Percentiles rank a stretch among this genome's conserved stretches.
Evolutionary conservation across 2,888 invertebrate genomes (phyloP).

Genomic region (Drosophila buzzatii): DNA sequence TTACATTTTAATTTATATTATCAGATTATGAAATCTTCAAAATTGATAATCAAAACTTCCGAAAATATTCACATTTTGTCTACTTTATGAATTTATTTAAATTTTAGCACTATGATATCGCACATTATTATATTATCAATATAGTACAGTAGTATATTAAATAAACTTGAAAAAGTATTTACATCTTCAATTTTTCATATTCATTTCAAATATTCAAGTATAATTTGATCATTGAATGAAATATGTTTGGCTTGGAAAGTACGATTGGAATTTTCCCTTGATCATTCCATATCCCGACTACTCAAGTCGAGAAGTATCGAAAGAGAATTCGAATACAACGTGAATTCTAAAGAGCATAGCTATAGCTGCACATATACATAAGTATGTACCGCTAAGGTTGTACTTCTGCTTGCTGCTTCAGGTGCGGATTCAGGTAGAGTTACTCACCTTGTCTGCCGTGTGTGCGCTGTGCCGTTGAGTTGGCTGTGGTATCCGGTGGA

Average conservation of each 20-base stretch:
- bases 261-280: neutral
- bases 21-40: too few relatives aligned
- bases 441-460: conserved; percentile 84
- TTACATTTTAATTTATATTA: neutral
- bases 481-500: conserved; percentile 69
- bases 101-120: too few relatives aligned
- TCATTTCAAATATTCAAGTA: too few relatives aligned
- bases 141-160: too few relatives aligned
- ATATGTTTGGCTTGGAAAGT: too few relatives aligned
- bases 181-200: too few relatives aligned
- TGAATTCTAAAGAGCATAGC: neutral
- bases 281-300: neutral
- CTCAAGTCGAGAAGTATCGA: neutral
- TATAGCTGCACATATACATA: neutral
- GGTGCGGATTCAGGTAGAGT: neutral
- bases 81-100: too few relatives aligned
- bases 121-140: too few relatives aligned
- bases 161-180: too few relatives aligned
- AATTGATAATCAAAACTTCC: too few relatives aligned
- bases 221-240: too few relatives aligned
- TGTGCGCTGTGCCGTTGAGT: conserved; percentile 81
- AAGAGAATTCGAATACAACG: neutral
- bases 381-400: neutral
- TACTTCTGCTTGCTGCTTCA: neutral
- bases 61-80: too few relatives aligned